Evolutionary conservation across 2,797 vertebrate genomes (phyloP).

Genomic region (Spinibarbus caldwelli): DNA sequence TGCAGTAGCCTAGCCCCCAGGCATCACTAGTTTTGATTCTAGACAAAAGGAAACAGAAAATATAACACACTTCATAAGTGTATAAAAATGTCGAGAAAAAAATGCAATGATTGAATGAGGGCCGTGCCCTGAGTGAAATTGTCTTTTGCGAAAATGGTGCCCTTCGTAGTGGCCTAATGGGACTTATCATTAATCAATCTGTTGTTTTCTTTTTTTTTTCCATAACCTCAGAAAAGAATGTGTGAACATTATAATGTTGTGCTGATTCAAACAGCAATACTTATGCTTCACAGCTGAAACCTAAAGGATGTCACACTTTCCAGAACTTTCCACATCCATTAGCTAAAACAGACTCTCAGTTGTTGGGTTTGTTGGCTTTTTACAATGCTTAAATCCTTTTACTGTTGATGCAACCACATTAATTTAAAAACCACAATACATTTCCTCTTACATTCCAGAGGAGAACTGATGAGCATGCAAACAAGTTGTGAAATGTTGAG

Average conservation of each 20-base stretch:
- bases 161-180: not conserved
- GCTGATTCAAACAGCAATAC: too few relatives aligned
- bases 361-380: conserved; percentile 3
- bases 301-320: not conserved
- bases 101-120: not conserved
- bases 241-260: not conserved
- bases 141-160: not conserved
- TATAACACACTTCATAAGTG: not conserved
- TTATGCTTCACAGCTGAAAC: not conserved
- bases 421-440: conserved; percentile 50
- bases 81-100: not conserved
- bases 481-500: not conserved
- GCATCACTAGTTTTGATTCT: not conserved
- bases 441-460: conserved; percentile 12
- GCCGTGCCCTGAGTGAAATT: too few relatives aligned
- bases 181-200: not conserved
- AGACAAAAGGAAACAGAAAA: not conserved
- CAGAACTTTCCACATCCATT: conserved; percentile 8
- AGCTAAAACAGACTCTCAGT: not conserved
- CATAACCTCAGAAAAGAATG: not conserved
- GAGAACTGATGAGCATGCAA: not conserved
- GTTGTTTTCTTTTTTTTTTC: not conserved
- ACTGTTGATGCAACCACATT: conserved; percentile 37
- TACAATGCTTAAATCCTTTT: not conserved
- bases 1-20: not conserved